A percentile compares a stretch with the other conserved stretches of the same genome.
These are phyloP conservation scores for Periophthalmus magnuspinnatus DNA, from an alignment of 2,797 vertebrate species.

Conservation along the genomic window DNA sequence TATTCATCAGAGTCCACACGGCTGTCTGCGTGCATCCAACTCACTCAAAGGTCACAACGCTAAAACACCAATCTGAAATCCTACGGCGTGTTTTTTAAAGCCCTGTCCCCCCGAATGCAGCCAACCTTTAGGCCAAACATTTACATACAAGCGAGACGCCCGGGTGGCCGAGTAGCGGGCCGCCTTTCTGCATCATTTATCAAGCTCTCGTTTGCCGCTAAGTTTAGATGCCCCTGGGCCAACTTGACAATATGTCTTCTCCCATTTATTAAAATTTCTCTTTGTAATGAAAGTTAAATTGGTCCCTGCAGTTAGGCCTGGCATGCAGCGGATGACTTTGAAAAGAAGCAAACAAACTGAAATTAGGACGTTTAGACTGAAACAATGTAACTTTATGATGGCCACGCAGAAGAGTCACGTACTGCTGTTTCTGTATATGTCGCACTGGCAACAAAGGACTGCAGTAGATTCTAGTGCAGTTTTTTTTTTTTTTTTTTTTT, in stretches of 20 bases:
- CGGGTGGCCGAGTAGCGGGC: slow-evolving; percentile 23
- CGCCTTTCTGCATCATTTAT: slow-evolving; percentile 61
- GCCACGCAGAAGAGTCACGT: background rate
- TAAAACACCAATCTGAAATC: slow-evolving; percentile 74
- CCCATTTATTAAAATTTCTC: slow-evolving; percentile 32
- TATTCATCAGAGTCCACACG: slow-evolving; percentile 74
- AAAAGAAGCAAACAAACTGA: background rate
- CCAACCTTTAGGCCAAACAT: slow-evolving; percentile 60
- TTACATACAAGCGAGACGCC: slow-evolving; percentile 57
- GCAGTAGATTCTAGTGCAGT: background rate
- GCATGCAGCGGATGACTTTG: background rate
- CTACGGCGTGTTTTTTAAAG: slow-evolving; percentile 57
- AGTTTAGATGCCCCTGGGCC: slow-evolving; percentile 29
- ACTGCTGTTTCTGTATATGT: no score
- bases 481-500: no score
- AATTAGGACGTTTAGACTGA: background rate
- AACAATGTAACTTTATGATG: background rate
- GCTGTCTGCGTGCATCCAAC: slow-evolving; percentile 72
- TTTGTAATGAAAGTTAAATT: slow-evolving; percentile 37
- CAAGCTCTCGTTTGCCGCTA: slow-evolving; percentile 48
- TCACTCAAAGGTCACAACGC: slow-evolving; percentile 78
- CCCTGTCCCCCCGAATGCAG: slow-evolving; percentile 49
- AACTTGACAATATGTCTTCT: slow-evolving; percentile 41
- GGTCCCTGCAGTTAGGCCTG: background rate
- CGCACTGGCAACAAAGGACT: background rate